phyloP scores from a whole-genome alignment of 2,797 vertebrate genomes.

The Sebastes kiyomatsui region DNA sequence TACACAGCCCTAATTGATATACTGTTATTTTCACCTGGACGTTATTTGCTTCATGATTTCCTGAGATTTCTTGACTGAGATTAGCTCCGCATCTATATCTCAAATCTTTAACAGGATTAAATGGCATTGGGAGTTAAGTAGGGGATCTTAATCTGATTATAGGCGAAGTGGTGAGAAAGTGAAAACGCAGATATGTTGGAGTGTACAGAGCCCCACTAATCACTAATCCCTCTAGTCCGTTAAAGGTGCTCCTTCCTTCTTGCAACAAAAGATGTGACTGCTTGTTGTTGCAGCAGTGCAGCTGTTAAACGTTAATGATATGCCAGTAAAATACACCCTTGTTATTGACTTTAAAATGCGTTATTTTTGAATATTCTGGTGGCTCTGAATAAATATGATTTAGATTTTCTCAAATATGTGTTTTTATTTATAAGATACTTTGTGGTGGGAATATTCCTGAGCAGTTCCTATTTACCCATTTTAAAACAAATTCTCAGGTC shows the following conservation, averaged over 20 bases:
- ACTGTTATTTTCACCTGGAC: background rate
- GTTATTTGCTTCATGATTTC: background rate
- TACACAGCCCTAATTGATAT: no score
- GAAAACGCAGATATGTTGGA: conserved; percentile 52
- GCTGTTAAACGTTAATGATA: conserved; percentile 4
- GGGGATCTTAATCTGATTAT: conserved; percentile 61
- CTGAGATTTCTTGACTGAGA: conserved; percentile 4
- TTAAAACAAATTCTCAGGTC: no score
- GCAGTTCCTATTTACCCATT: no score
- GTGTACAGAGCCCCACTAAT: background rate
- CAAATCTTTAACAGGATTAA: conserved; percentile 60
- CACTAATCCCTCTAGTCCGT: conserved; percentile 28
- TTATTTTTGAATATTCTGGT: background rate
- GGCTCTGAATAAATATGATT: background rate
- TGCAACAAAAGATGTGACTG: conserved; percentile 52
- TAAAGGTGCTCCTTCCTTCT: conserved; percentile 31
- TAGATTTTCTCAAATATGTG: no score
- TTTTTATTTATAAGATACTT: no score
- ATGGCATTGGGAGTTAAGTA: conserved; percentile 37
- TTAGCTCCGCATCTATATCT: conserved; percentile 17
- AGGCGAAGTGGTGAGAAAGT: conserved; percentile 50
- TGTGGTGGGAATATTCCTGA: no score
- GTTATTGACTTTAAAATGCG: background rate
- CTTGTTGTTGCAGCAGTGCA: conserved; percentile 33
- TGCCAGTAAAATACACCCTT: fast-evolving